These are phyloP conservation scores for Erpobdella octoculata DNA, from an alignment of 2,888 invertebrate genomes.

Conservation along the genomic window DNA sequence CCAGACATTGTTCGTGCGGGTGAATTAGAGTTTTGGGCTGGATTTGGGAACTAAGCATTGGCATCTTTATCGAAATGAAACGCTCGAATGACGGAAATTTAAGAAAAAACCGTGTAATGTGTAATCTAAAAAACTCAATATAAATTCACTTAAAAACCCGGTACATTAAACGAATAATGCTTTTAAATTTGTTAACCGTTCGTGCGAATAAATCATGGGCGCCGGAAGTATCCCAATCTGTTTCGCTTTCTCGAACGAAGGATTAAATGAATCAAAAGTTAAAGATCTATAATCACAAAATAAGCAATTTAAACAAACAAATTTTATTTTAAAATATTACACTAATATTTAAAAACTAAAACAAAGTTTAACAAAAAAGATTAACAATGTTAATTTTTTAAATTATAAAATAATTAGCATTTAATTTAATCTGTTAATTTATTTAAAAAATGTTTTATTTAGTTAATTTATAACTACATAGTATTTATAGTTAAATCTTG, in stretches of 20 bases:
- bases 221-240: slow-evolving; percentile 8
- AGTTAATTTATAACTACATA: neutral
- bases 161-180: neutral
- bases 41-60: neutral
- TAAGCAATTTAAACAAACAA: neutral
- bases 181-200: neutral
- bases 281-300: neutral
- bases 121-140: neutral
- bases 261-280: neutral
- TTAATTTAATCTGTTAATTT: neutral
- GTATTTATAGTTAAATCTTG: neutral
- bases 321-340: neutral
- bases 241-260: slow-evolving; percentile 15
- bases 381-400: neutral
- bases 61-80: neutral
- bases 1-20: slow-evolving; percentile 22
- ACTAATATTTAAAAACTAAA: too few species aligned
- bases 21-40: slow-evolving; percentile 4
- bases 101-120: neutral
- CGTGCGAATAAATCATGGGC: slow-evolving; percentile 7
- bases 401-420: neutral
- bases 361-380: too few species aligned
- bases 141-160: neutral
- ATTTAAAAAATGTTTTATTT: neutral
- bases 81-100: neutral